phyloP scores from a whole-genome alignment of 2,888 invertebrate species.

The Endomychus coccineus region DNA sequence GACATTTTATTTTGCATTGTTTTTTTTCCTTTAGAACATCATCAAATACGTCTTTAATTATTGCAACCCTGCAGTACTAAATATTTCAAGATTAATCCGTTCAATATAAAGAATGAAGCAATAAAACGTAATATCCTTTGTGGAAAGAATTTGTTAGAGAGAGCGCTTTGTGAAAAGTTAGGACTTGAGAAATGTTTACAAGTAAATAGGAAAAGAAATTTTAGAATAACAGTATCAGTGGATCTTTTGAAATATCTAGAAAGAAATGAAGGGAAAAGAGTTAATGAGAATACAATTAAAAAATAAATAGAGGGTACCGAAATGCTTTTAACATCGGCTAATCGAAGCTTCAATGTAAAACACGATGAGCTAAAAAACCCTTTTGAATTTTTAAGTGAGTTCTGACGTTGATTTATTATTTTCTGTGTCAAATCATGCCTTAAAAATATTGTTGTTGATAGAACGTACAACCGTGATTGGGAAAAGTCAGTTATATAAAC shows the following conservation, averaged over 20 bases:
- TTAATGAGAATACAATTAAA: slow-evolving; percentile 32
- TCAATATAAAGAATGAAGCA: too few species aligned
- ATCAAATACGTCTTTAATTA: too few species aligned
- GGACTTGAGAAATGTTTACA: too few species aligned
- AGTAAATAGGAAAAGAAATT: slow-evolving; percentile 1
- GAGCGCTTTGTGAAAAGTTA: too few species aligned
- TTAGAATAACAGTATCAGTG: slow-evolving; percentile 1
- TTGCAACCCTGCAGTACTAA: too few species aligned
- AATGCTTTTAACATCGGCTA: slow-evolving; percentile 32
- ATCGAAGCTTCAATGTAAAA: slow-evolving; percentile 27
- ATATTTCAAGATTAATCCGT: too few species aligned
- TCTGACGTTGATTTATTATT: slow-evolving; percentile 39
- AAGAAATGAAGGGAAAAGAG: slow-evolving; percentile 11
- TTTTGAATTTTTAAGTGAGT: slow-evolving; percentile 37
- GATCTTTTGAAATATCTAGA: not conserved
- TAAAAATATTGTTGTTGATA: not conserved
- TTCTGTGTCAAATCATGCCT: slow-evolving; percentile 22
- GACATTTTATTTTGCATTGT: too few species aligned
- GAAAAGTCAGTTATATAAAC: too few species aligned
- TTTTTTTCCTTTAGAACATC: too few species aligned
- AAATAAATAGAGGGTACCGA: slow-evolving; percentile 34
- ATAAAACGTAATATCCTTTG: too few species aligned
- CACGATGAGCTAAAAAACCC: slow-evolving; percentile 24
- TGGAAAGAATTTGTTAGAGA: too few species aligned
- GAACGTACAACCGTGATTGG: too few species aligned